phyloP scores from a whole-genome alignment of 2,113 vertebrate species.

The Rhabdornis inornatus region DNA sequence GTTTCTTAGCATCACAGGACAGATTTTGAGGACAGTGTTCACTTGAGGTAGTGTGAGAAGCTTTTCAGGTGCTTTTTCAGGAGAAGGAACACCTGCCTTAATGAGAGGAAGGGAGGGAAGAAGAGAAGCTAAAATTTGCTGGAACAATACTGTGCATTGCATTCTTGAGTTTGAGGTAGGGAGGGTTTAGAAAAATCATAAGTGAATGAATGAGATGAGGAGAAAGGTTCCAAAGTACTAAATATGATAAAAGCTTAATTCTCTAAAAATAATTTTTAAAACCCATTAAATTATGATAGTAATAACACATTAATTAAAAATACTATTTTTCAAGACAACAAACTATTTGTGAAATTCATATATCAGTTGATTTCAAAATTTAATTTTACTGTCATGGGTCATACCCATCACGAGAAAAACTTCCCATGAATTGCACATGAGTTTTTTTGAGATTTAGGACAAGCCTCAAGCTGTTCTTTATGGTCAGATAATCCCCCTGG shows the following conservation, averaged over 20 bases:
- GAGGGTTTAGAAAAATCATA: background rate
- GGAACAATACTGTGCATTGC: background rate
- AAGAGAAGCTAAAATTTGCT: slow-evolving; percentile 7
- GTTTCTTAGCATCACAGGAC: background rate
- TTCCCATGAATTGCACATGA: background rate
- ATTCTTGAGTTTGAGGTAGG: background rate
- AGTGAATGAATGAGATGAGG: background rate
- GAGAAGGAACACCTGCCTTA: background rate
- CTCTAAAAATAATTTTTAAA: background rate
- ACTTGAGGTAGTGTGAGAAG: background rate
- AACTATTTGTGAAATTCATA: background rate
- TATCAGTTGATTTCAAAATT: background rate
- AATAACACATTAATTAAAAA: background rate
- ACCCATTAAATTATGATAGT: background rate
- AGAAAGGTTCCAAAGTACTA: background rate
- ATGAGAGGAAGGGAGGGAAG: background rate
- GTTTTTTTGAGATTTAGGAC: background rate
- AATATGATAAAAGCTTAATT: background rate
- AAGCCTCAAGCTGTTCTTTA: background rate
- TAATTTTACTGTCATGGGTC: background rate
- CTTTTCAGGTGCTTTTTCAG: background rate
- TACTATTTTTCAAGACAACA: background rate
- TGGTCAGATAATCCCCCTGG: background rate
- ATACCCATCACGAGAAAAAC: background rate
- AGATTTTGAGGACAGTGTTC: background rate